Conservation (phyloP, 2,888 invertebrate species). For the Sarcophaga caerulescens region DNA sequence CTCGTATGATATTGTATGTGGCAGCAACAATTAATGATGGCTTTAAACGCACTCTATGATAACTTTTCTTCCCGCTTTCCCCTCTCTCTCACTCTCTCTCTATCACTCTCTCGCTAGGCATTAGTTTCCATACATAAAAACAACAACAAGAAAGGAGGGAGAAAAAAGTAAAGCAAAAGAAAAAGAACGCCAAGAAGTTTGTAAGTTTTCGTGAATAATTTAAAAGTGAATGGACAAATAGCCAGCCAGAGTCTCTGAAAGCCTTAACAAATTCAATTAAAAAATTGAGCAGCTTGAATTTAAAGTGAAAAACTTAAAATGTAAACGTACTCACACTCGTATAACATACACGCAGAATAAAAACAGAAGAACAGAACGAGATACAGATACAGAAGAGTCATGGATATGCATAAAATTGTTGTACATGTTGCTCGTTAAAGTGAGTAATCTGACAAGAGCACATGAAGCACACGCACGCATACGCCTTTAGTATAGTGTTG, state of each 20-base stretch:
- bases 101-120: not conserved
- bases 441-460: constrained; percentile 68
- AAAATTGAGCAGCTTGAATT: constrained; percentile 57
- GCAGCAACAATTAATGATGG: constrained; percentile 67
- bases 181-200: not conserved
- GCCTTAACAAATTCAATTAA: constrained; percentile 69
- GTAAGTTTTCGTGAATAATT: not conserved
- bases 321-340: not conserved
- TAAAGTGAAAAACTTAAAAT: constrained; percentile 31
- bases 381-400: constrained; percentile 26
- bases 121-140: constrained; percentile 23
- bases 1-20: constrained; percentile 29
- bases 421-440: constrained; percentile 61
- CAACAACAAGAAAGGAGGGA: not conserved
- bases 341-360: not conserved
- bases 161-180: no score
- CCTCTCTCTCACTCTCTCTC: not conserved
- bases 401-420: constrained; percentile 65
- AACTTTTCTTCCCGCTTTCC: constrained; percentile 9
- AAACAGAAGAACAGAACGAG: not conserved
- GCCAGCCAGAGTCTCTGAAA: constrained; percentile 32
- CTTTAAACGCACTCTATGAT: constrained; percentile 69
- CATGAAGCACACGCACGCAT: constrained; percentile 66
- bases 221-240: constrained; percentile 46
- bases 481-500: not conserved